Evolutionary conservation across 53 echinoderm and acorn worm species (phyloP).

Genomic region (Henricia sp.): DNA sequence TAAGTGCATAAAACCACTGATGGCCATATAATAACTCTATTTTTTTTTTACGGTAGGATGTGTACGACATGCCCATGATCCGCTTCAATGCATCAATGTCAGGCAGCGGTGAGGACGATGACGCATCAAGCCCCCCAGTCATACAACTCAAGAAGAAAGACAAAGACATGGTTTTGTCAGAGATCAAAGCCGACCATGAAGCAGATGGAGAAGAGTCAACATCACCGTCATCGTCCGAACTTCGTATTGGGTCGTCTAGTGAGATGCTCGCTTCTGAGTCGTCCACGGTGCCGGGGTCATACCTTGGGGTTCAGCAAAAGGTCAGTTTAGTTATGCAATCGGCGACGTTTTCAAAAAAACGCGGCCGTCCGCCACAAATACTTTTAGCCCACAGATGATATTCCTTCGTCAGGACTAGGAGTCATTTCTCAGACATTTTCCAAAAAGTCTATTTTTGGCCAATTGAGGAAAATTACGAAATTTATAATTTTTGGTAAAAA

Average conservation of each 20-base stretch:
- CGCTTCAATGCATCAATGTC: conserved; percentile 62
- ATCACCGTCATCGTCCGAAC: conserved; percentile 63
- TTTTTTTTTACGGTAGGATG: conserved; percentile 58
- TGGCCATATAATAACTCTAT: too few relatives aligned
- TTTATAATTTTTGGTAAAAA: too few relatives aligned
- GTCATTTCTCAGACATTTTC: too few relatives aligned
- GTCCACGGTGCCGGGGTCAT: conserved; percentile 7
- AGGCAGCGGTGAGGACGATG: conserved; percentile 48
- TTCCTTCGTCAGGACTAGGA: too few relatives aligned
- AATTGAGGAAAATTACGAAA: too few relatives aligned
- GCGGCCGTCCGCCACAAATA: too few relatives aligned
- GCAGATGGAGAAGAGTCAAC: conserved; percentile 63
- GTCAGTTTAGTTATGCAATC: conserved; percentile 2
- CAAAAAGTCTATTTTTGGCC: too few relatives aligned
- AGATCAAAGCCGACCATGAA: conserved; percentile 31
- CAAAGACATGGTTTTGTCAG: conserved; percentile 8
- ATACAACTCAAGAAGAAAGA: conserved; percentile 51
- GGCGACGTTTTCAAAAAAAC: too few relatives aligned
- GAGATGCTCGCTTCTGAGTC: conserved; percentile 37
- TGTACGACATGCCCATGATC: conserved; percentile 98
- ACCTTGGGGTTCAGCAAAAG: conserved; percentile 38
- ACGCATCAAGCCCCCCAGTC: conserved; percentile 10
- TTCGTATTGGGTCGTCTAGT: conserved; percentile 33
- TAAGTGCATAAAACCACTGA: too few relatives aligned
- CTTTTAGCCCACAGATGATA: background rate